phyloP scores from a whole-genome alignment of 2,888 invertebrate species.

The Dasysyrphus albostriatus region DNA sequence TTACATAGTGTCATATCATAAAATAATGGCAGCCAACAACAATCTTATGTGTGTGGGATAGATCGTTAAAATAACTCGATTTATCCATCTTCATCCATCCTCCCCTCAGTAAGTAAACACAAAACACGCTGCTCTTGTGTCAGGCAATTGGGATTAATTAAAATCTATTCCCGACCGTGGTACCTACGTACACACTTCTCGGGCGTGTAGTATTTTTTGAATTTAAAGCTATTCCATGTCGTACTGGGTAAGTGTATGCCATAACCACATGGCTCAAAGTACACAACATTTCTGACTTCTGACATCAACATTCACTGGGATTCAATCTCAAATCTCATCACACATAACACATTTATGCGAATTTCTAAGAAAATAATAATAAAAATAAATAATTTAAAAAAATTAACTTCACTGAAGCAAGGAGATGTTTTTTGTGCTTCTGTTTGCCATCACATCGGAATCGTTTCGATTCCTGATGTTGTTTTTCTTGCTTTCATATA shows the following conservation, averaged over 20 bases:
- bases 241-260: background rate
- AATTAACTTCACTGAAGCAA: conserved; percentile 1
- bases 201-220: background rate
- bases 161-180: background rate
- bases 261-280: conserved; percentile 10
- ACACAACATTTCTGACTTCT: conserved; percentile 28
- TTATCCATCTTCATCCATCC: background rate
- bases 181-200: background rate
- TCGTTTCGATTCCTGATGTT: background rate
- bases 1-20: background rate
- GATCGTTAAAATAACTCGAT: background rate
- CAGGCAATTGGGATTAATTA: conserved; percentile 21
- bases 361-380: background rate
- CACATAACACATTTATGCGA: conserved; percentile 1
- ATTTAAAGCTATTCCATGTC: background rate
- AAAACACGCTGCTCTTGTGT: conserved; percentile 4
- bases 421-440: background rate
- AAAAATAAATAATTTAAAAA: background rate
- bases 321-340: conserved; percentile 19
- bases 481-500: background rate
- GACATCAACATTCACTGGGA: conserved; percentile 15
- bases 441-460: background rate
- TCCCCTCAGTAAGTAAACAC: background rate
- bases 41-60: background rate
- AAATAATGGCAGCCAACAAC: conserved; percentile 1